Conservation (phyloP, 1,140 invertebrate genomes). For the Dinoponera quadriceps region DNA sequence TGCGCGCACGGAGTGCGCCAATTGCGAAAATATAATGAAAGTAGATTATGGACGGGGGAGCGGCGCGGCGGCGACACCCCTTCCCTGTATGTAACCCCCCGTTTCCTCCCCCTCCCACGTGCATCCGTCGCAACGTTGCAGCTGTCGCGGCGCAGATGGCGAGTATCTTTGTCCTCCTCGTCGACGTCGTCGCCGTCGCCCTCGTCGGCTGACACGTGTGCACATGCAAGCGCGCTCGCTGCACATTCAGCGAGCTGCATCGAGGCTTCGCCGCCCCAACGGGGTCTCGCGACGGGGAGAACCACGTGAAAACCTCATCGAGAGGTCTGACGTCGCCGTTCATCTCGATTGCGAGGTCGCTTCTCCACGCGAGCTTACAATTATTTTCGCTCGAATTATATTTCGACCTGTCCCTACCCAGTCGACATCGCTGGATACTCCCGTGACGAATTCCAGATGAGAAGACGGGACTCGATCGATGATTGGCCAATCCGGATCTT, state of each 20-base stretch:
- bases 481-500: constrained; percentile 28
- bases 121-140: constrained; percentile 70
- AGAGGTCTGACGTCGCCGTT: background rate
- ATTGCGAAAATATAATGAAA: constrained; percentile 73
- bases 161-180: constrained; percentile 65
- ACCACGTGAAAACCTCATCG: background rate
- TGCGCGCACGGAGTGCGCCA: constrained; percentile 39
- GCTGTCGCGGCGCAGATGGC: constrained; percentile 75
- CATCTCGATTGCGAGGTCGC: background rate
- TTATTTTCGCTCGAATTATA: too few relatives aligned
- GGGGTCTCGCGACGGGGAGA: background rate
- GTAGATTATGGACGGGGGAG: constrained; percentile 59
- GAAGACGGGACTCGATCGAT: background rate
- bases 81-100: background rate
- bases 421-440: background rate
- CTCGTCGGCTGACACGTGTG: constrained; percentile 42
- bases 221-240: constrained; percentile 42
- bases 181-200: constrained; percentile 9
- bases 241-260: constrained; percentile 35
- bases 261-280: constrained; percentile 27
- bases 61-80: constrained; percentile 46
- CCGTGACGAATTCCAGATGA: background rate
- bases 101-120: constrained; percentile 14
- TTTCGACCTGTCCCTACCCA: too few relatives aligned
- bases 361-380: background rate